Evolutionary conservation across 2,888 invertebrate genomes (phyloP).

Genomic region (Stenichneumon culpator): DNA sequence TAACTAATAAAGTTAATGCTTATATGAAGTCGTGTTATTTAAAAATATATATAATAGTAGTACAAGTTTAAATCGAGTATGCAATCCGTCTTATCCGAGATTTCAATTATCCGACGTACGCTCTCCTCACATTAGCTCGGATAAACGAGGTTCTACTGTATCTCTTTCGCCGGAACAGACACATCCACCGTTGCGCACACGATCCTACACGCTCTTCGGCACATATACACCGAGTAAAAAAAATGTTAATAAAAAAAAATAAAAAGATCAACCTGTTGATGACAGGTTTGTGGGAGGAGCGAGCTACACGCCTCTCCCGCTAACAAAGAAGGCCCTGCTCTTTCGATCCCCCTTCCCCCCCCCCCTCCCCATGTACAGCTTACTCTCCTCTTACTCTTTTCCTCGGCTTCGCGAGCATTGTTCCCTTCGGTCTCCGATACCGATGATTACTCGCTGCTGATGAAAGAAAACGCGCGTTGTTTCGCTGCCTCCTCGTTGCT

Average conservation of each 20-base stretch:
- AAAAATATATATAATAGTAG: too few species aligned
- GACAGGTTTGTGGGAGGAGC: conserved; percentile 69
- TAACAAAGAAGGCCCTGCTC: conserved; percentile 61
- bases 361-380: background rate
- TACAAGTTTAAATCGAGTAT: too few species aligned
- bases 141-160: background rate
- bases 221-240: conserved; percentile 30
- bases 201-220: background rate
- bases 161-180: background rate
- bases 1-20: too few species aligned
- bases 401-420: conserved; percentile 50
- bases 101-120: too few species aligned
- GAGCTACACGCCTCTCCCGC: conserved; percentile 55
- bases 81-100: too few species aligned
- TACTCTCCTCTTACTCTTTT: conserved; percentile 42
- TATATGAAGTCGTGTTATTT: too few species aligned
- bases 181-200: conserved; percentile 15
- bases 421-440: conserved; percentile 47
- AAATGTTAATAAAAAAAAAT: conserved; percentile 23
- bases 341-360: conserved; percentile 26
- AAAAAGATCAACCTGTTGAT: conserved; percentile 68
- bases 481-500: conserved; percentile 22
- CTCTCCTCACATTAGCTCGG: too few species aligned
- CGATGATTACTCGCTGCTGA: conserved; percentile 59
- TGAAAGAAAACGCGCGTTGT: conserved; percentile 52